Conservation (phyloP, 2,888 invertebrate genomes). For the Thumatha senex region DNA sequence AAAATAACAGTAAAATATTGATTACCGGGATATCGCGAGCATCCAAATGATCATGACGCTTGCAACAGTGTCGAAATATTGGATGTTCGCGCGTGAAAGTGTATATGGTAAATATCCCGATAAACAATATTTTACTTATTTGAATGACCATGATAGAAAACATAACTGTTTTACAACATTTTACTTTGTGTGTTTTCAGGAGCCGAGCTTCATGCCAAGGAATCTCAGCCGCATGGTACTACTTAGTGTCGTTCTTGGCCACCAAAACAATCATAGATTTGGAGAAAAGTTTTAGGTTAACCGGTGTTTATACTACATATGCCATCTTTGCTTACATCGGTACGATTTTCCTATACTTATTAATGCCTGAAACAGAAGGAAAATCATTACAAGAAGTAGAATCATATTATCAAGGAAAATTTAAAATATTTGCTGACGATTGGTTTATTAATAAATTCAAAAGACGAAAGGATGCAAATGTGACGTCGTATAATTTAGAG, state of each 20-base stretch:
- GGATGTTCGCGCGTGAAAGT: no score
- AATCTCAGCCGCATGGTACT: constrained; percentile 78
- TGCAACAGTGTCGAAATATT: no score
- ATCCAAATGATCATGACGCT: no score
- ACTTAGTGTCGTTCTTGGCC: constrained; percentile 75
- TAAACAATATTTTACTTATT: no score
- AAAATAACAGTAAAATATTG: no score
- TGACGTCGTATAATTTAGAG: not conserved
- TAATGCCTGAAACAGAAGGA: constrained; percentile 83
- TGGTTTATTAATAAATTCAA: constrained; percentile 64
- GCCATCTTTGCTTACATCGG: constrained; percentile 71
- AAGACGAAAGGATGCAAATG: constrained; percentile 30
- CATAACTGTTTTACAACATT: no score
- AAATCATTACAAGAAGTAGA: constrained; percentile 80
- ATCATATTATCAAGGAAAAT: constrained; percentile 62
- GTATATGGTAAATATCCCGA: no score
- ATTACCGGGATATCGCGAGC: no score
- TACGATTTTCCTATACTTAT: constrained; percentile 76
- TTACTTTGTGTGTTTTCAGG: constrained; percentile 54
- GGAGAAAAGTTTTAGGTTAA: constrained; percentile 66
- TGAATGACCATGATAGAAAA: no score
- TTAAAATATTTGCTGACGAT: constrained; percentile 69
- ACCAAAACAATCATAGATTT: constrained; percentile 81
- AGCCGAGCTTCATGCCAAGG: constrained; percentile 81
- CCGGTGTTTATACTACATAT: constrained; percentile 78